phyloP scores from a whole-genome alignment of 2,888 invertebrate genomes.

The Cetonia aurata region DNA sequence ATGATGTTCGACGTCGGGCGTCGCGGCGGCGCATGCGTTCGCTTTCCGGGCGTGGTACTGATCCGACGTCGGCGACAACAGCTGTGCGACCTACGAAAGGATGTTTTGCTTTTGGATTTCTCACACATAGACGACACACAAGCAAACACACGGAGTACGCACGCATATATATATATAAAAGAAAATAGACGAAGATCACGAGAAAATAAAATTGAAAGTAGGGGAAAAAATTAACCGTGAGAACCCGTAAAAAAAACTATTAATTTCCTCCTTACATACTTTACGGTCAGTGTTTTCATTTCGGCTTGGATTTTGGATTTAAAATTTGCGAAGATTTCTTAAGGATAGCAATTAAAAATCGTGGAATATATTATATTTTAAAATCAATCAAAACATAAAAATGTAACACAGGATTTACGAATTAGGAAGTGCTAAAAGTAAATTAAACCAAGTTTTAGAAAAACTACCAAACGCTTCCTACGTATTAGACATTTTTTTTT shows the following conservation, averaged over 20 bases:
- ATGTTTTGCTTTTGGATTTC: constrained; percentile 56
- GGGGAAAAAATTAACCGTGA: not conserved
- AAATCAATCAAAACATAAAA: too few relatives aligned
- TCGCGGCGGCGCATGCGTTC: constrained; percentile 58
- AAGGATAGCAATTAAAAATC: too few relatives aligned
- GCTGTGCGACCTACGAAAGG: constrained; percentile 57
- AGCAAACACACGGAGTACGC: not conserved
- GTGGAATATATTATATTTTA: too few relatives aligned
- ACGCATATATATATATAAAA: not conserved
- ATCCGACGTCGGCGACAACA: constrained; percentile 56
- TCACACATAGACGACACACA: constrained; percentile 3
- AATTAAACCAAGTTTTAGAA: too few relatives aligned
- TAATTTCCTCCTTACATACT: too few relatives aligned
- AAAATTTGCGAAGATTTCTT: too few relatives aligned
- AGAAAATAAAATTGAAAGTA: constrained; percentile 9
- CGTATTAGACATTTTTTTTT: too few relatives aligned
- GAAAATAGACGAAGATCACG: not conserved
- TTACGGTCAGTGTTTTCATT: too few relatives aligned
- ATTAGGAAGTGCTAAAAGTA: too few relatives aligned
- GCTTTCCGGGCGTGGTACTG: constrained; percentile 65
- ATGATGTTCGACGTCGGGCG: constrained; percentile 42
- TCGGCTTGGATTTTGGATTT: too few relatives aligned
- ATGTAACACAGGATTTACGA: too few relatives aligned
- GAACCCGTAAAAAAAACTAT: not conserved
- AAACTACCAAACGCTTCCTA: too few relatives aligned